Evolutionary conservation across 2,797 vertebrate genomes (phyloP), one percentile per base, ranked within the genome.

Genomic region (Ceryle rudis): DNA sequence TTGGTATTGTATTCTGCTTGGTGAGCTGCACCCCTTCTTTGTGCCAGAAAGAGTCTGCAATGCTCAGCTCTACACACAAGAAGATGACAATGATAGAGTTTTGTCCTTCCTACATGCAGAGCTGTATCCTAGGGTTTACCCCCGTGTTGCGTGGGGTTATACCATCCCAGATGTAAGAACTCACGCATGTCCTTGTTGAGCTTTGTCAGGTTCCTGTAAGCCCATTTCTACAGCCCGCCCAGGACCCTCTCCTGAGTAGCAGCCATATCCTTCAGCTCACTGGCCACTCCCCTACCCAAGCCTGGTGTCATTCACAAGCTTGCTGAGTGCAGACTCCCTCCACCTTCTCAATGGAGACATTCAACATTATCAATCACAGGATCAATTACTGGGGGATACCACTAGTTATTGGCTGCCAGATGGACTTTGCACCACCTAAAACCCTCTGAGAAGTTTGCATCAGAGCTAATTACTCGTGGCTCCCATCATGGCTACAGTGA

Each of bases 401-500:
- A 62, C 33, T 55, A 35, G 25, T 31, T 69, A 19, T 11, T 25
- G 39, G 14, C 6, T 79, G 23, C 17, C 46, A 42, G 31, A 6
- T 42, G 41, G 49, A 29, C 60, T 51, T 69, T 22, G 29, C 26
- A 51, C 23, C 28, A 14, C 10, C 44, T 61, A 49, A 3, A 79
- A 73, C 31, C 6, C 47, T 44, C 17, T 31, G 26, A 66, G 54
- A 46, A 52, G 28, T 41, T 64, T 75, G 28, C 39, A 80, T 25
- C 39, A 72, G 14, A 47, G 16, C 5, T 67, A 20, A 42, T 25
- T 39, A n/a, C 39, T 42, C 21, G 5, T 11, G 33, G 4, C 35
- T 83, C 23, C 52, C 3, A 0, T 33, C 19, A 14, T 37, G 7
- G 5, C 4, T 3, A 7, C 9, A 10, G 7, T 8, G 31, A 73